These are phyloP conservation scores for Brachionichthys hirsutus DNA, from an alignment of 2,113 vertebrate genomes.

Conservation along the genomic window DNA sequence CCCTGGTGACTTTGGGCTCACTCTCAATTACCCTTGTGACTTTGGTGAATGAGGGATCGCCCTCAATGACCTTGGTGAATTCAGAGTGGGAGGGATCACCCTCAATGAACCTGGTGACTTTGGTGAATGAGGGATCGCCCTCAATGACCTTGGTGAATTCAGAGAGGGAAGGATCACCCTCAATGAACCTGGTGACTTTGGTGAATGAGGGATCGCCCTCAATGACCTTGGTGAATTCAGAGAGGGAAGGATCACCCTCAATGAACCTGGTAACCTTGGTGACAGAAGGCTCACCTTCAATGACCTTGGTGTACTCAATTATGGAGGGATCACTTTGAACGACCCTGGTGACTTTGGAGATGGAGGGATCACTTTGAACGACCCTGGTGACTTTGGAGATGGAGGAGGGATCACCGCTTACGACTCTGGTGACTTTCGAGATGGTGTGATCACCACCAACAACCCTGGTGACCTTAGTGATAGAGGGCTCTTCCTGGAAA, in stretches of 20 bases:
- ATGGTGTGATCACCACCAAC: background rate
- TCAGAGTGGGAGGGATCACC: constrained; percentile 46
- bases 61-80: constrained; percentile 55
- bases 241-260: constrained; percentile 34
- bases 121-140: no score
- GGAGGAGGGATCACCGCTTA: constrained; percentile 33
- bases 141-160: constrained; percentile 63
- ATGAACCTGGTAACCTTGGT: constrained; percentile 63
- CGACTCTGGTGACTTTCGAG: background rate
- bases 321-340: background rate
- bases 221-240: constrained; percentile 59
- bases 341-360: background rate
- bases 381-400: constrained; percentile 53
- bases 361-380: constrained; percentile 36
- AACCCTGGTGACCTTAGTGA: background rate
- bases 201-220: constrained; percentile 65
- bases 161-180: constrained; percentile 79
- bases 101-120: no score
- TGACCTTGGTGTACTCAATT: background rate
- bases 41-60: constrained; percentile 70
- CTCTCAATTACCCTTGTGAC: constrained; percentile 49
- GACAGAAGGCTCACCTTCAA: background rate
- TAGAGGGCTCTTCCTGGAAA: constrained; percentile 14
- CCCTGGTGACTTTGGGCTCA: constrained; percentile 65
- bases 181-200: constrained; percentile 77